Base-by-base conservation (phyloP, 2,113 vertebrate genomes). In the Macquaria ambigua region DNA sequence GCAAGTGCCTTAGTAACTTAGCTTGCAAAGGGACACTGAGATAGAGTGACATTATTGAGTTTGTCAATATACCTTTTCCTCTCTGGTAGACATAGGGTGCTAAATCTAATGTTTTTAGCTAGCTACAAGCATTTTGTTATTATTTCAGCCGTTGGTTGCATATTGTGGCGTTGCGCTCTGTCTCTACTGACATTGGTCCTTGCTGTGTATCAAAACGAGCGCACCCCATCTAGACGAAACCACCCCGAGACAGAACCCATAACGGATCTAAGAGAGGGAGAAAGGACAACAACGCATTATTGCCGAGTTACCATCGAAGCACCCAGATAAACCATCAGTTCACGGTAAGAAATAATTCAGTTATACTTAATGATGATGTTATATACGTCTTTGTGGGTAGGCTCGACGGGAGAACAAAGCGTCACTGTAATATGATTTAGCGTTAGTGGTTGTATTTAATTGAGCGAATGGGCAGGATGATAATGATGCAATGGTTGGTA, bases 161-260 rank as follows among this genome's bases (percentile, higher is more conserved):
- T n/a, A n/a, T n/a, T n/a, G n/a, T n/a, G n/a, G n/a, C n/a, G n/a
- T n/a, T n/a, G n/a, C n/a, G n/a, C n/a, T n/a, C 28, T 31, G 28
- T 31, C 34, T 34, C 34, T 34, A 34, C 34, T 5, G 0, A 0
- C 8, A 4, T 48, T 41, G 21, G 20, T 3, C 3, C 21, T 6
- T 8, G 23, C 3, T 16, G 71, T 68, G 12, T 12, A 18, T 0
- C 7, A 76, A 89, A 93, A 78, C 85, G 53, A 93, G 56, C 86
- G 58, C 82, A 63, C 83, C 81, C 23, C 0, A 8, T 63, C 6
- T 0, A 12, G 15, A 46, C 12, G n/a, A 73, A 74, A 43, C 77
- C 73, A 73, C 11, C 48, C 87, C 0, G 46, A 41, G 14, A 15
- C 8, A 14, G 52, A 50, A 10, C 5, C 0, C 39, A 39, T 3